Percentiles rank a stretch among this genome's conserved stretches.
Evolutionary conservation across 1,140 invertebrate species (phyloP).

Genomic region (Heterodera schachtii): DNA sequence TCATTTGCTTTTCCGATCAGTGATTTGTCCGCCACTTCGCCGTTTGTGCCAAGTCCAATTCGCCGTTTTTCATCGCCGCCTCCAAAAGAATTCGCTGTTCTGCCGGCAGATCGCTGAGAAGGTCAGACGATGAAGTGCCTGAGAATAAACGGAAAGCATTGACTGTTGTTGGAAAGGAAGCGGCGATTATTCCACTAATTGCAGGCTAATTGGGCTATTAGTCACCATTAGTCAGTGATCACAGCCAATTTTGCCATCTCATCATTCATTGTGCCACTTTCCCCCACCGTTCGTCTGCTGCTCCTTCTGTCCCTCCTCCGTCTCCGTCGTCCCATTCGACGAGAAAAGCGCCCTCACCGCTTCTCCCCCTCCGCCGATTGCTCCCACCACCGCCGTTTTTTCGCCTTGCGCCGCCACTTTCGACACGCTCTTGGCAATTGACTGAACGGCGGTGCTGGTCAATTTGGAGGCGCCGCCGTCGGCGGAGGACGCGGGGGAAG

Average conservation of each 20-base stretch:
- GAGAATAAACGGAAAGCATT: no score
- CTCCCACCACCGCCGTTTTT: constrained; percentile 24
- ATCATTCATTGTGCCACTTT: no score
- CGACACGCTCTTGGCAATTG: constrained; percentile 33
- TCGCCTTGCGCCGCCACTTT: constrained; percentile 36
- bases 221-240: no score
- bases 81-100: constrained; percentile 53
- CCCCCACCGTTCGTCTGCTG: constrained; percentile 6
- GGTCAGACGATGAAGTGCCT: not conserved
- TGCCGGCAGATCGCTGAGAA: constrained; percentile 41
- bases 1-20: not conserved
- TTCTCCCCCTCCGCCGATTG: not conserved
- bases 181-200: no score
- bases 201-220: no score
- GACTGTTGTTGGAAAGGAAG: no score
- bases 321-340: constrained; percentile 3
- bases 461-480: constrained; percentile 45
- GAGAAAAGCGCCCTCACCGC: constrained; percentile 13
- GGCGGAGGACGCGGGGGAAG: constrained; percentile 10
- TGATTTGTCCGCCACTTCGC: constrained; percentile 38
- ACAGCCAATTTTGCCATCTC: no score
- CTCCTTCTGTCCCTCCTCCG: constrained; percentile 20
- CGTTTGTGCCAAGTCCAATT: constrained; percentile 48
- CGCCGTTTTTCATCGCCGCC: constrained; percentile 54
- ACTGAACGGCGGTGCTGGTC: constrained; percentile 54